A percentile compares a stretch with the other conserved stretches of the same genome.
These are phyloP conservation scores for Antheraea yamamai DNA, from an alignment of 2,888 invertebrate species.

Conservation along the genomic window DNA sequence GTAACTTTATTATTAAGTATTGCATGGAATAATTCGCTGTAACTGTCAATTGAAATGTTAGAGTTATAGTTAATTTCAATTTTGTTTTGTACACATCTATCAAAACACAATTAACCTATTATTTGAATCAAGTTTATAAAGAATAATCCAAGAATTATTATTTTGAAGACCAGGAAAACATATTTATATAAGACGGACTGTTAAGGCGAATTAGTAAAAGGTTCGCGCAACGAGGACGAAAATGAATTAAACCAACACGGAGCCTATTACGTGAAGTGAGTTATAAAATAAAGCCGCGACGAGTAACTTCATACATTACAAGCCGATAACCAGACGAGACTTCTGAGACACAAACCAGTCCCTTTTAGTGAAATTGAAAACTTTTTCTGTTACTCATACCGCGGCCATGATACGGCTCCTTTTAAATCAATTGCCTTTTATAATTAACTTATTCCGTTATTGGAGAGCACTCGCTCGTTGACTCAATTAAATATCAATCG, in stretches of 20 bases:
- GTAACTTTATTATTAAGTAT: not conserved
- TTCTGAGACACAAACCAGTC: constrained; percentile 82
- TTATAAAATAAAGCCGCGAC: constrained; percentile 79
- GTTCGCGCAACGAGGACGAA: constrained; percentile 50
- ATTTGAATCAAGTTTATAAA: not conserved
- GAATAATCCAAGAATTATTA: not conserved
- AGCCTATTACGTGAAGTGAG: constrained; percentile 80
- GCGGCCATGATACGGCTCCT: constrained; percentile 75
- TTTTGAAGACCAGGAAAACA: not conserved
- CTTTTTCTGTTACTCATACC: constrained; percentile 82
- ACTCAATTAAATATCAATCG: constrained; percentile 77
- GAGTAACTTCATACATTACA: constrained; percentile 81
- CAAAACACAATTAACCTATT: not conserved
- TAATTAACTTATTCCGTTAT: constrained; percentile 79
- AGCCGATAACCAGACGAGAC: constrained; percentile 83
- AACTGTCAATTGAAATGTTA: not conserved
- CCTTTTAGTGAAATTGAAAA: constrained; percentile 84
- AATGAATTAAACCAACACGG: constrained; percentile 73
- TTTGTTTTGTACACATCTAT: not conserved
- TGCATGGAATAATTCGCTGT: not conserved
- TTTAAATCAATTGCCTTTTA: constrained; percentile 82
- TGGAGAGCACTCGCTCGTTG: constrained; percentile 75
- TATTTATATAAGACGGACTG: constrained; percentile 30
- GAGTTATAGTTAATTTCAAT: not conserved
- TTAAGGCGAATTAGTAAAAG: constrained; percentile 61